Conservation (phyloP, 2,888 invertebrate genomes). For the Heteromyza rotundicornis region DNA sequence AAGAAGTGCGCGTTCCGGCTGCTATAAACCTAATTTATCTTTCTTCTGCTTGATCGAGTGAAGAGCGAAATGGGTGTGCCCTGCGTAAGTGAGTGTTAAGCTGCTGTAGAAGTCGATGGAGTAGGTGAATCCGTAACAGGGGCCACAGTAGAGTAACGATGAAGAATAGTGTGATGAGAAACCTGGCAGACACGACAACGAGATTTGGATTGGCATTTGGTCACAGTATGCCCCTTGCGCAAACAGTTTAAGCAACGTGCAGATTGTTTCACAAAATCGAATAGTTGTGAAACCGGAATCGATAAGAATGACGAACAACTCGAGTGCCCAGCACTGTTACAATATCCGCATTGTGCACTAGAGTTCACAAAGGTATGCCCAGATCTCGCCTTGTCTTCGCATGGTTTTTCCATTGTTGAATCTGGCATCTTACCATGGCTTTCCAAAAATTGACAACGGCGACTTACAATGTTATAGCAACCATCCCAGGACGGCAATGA, state of each 20-base stretch:
- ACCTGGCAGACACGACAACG: constrained; percentile 1
- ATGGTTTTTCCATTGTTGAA: not conserved
- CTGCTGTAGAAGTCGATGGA: not conserved
- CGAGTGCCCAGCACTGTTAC: not conserved
- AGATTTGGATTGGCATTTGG: constrained; percentile 1
- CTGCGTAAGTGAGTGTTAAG: not conserved
- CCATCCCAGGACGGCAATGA: constrained; percentile 14
- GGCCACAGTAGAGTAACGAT: not conserved
- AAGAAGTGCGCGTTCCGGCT: not conserved
- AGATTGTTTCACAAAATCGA: not conserved
- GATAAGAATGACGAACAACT: constrained; percentile 7
- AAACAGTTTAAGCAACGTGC: too few relatives aligned
- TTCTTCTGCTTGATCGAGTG: not conserved
- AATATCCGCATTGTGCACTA: not conserved
- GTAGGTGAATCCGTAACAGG: not conserved
- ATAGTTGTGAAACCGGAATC: constrained; percentile 5
- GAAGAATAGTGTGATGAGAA: constrained; percentile 5
- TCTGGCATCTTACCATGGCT: not conserved
- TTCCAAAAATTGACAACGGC: constrained; percentile 17
- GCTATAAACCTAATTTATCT: not conserved
- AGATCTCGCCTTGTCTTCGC: not conserved
- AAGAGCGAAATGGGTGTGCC: not conserved
- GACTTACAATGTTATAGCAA: constrained; percentile 10
- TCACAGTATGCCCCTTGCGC: not conserved
- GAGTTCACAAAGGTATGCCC: not conserved